Evolutionary conservation across 2,797 vertebrate species (phyloP).

Genomic region (Myotis myotis): DNA sequence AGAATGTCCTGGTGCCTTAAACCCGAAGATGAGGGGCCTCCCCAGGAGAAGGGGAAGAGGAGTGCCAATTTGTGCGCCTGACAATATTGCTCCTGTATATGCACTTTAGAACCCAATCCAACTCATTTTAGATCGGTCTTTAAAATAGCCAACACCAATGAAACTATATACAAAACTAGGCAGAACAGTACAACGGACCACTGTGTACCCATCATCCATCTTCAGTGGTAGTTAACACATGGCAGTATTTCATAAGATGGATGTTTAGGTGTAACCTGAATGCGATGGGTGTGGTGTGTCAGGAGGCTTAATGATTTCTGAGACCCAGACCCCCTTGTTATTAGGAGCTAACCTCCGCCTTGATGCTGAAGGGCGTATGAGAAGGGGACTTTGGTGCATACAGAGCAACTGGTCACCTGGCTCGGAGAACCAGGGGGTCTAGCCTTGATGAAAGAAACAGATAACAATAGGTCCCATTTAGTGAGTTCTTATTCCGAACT

Average conservation of each 20-base stretch:
- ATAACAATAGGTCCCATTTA: not conserved
- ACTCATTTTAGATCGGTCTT: not conserved
- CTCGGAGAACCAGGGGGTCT: not conserved
- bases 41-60: not conserved
- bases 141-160: not conserved
- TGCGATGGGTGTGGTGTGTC: not conserved
- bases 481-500: not conserved
- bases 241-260: not conserved
- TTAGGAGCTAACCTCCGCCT: not conserved
- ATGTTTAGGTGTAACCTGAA: not conserved
- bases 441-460: not conserved
- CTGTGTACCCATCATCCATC: accelerated
- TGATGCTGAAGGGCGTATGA: not conserved
- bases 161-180: not conserved
- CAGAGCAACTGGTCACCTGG: not conserved
- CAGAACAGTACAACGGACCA: not conserved
- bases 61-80: not conserved
- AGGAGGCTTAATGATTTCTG: not conserved
- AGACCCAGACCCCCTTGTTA: not conserved
- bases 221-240: accelerated
- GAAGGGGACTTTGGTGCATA: not conserved
- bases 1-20: not conserved
- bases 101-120: not conserved
- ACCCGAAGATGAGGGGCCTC: not conserved
- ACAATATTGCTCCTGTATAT: not conserved